These are phyloP conservation scores for Conus canariensis DNA, from an alignment of 2,888 invertebrate genomes.

Conservation along the genomic window DNA sequence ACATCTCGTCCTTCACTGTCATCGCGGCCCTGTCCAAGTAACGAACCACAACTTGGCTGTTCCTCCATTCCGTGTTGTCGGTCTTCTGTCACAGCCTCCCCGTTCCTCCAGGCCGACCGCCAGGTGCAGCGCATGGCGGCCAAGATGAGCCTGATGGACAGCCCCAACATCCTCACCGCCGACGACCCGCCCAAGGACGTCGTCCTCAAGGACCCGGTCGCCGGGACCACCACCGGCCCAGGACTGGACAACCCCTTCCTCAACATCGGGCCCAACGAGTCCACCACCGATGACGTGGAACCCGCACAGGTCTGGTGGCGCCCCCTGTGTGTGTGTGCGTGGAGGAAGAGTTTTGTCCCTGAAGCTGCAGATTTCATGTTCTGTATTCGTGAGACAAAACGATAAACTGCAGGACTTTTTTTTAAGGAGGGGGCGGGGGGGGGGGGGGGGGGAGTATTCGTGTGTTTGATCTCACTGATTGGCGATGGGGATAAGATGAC, in stretches of 20 bases:
- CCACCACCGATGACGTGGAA: background rate
- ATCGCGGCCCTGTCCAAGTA: too few relatives aligned
- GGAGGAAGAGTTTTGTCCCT: background rate
- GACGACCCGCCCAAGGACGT: constrained; percentile 31
- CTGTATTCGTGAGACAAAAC: too few relatives aligned
- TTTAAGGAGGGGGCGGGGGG: too few relatives aligned
- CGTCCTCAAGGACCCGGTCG: constrained; percentile 20
- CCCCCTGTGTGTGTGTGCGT: background rate
- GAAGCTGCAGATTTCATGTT: background rate
- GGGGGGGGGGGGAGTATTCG: too few relatives aligned
- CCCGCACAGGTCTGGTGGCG: background rate
- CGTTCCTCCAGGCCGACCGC: constrained; percentile 11
- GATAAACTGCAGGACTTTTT: too few relatives aligned
- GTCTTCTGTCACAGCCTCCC: background rate
- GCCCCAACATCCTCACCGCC: background rate
- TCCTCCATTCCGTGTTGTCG: too few relatives aligned
- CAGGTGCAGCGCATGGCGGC: constrained; percentile 25
- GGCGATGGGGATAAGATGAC: too few relatives aligned
- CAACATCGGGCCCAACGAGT: background rate
- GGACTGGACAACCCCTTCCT: background rate
- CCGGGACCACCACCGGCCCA: background rate
- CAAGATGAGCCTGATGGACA: constrained; percentile 11
- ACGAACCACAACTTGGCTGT: too few relatives aligned
- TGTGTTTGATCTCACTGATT: too few relatives aligned
- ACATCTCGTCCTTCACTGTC: background rate